A percentile compares a stretch with the other conserved stretches of the same genome.
Conservation (phyloP, 2,113 vertebrate species). For the Morone saxatilis region DNA sequence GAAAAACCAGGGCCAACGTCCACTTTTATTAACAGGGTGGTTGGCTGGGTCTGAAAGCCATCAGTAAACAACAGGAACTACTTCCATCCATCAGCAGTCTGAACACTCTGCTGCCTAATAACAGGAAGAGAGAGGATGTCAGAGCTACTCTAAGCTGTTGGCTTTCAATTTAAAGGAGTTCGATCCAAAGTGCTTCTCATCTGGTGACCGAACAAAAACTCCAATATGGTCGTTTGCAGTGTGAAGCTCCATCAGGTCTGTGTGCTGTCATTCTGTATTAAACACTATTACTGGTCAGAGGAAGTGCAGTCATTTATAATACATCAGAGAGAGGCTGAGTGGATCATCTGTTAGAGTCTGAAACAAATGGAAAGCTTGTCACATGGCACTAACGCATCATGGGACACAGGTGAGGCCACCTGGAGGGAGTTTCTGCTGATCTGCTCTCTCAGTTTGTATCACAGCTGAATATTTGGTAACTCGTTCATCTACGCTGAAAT, state of each 20-base stretch:
- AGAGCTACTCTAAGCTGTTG: background rate
- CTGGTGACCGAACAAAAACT: background rate
- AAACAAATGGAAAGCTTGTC: background rate
- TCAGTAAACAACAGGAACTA: slow-evolving; percentile 15
- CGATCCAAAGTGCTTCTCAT: background rate
- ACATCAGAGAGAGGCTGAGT: background rate
- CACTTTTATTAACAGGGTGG: background rate
- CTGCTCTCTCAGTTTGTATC: too few relatives aligned
- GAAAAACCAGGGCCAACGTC: background rate
- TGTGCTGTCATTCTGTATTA: background rate
- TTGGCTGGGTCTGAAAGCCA: background rate
- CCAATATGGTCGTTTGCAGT: too few relatives aligned
- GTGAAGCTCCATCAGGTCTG: background rate
- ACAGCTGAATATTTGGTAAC: too few relatives aligned
- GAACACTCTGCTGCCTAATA: background rate
- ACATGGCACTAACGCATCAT: background rate
- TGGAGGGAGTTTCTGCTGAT: too few relatives aligned
- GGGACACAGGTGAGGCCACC: background rate
- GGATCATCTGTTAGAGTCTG: background rate
- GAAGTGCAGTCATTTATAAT: slow-evolving; percentile 14
- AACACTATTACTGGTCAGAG: background rate
- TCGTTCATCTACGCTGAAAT: too few relatives aligned
- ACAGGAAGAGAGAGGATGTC: slow-evolving; percentile 11
- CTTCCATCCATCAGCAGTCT: slow-evolving; percentile 10
- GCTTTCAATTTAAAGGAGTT: background rate